Evolutionary conservation across 2,888 invertebrate genomes (phyloP), one percentile per base, ranked within the genome.

Genomic region (Eristalinus sepulchralis): DNA sequence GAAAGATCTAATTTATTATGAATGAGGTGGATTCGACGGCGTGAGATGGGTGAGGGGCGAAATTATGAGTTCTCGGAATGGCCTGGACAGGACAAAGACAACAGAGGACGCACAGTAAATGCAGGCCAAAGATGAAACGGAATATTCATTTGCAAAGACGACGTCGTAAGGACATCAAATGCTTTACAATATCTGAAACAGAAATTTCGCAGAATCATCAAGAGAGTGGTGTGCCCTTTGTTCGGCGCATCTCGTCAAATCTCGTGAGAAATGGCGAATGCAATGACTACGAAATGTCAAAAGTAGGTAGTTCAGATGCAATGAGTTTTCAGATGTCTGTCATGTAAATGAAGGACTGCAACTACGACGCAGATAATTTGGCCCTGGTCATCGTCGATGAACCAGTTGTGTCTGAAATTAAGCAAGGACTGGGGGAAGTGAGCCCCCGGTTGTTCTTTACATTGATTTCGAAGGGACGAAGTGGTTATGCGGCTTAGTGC

Each of bases 1-100:
- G 57, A 27, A 57, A 57, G 57, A 57, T 57, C 57, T 57, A 57
- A 57, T 57, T 57, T 57, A 57, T 57, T 57, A 57, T 57, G 57
- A 57, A 57, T 57, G 57, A 27, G 10, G 24, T 9, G 22, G 57
- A 22, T 0, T 57, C 4, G 24, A 53, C 1, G 17, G 17, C 5
- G 53, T n/a, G 5, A 39, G 39, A n/a, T n/a, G n/a, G n/a, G 53
- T 5, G 13, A 24, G 20, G 0, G 11, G 13, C 0, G 13, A 9
- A 57, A 27, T 24, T 2, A 57, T 27, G 24, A 27, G 10, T 24
- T 57, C 24, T 57, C 57, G 57, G 57, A 24, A 57, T 22, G 24
- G 22, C 24, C 10, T 3, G 57, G 57, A 57, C 24, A 57, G 57
- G 8, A 47, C 47, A 47, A 47, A 47, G 47, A 57, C 22, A 6